phyloP scores from a whole-genome alignment of 2,113 vertebrate species.

The Corythornis madagascariensis region DNA sequence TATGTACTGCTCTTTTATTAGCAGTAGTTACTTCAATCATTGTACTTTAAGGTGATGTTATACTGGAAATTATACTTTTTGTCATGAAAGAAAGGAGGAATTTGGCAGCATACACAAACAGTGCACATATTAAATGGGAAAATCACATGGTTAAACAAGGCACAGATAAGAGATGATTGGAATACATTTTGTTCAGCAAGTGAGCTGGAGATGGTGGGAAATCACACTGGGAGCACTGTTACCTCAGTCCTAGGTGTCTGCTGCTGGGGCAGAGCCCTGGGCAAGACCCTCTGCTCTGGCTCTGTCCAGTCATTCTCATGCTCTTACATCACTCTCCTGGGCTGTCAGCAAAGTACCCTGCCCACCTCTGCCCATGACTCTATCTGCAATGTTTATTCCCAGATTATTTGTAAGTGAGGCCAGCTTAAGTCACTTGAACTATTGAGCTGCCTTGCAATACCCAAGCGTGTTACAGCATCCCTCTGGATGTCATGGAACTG shows the following conservation, averaged over 20 bases:
- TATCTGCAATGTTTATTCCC: background rate
- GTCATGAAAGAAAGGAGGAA: conserved; percentile 13
- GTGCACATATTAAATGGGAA: background rate
- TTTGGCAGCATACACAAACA: background rate
- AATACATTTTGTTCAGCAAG: background rate
- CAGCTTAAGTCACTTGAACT: background rate
- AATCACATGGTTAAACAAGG: background rate
- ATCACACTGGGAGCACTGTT: background rate
- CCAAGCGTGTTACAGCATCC: rapidly evolving
- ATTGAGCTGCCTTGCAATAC: background rate
- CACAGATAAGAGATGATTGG: background rate
- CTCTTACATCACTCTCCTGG: background rate
- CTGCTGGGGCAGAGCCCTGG: rapidly evolving
- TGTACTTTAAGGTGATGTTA: conserved; percentile 12
- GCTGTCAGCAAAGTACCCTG: background rate
- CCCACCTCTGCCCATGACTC: background rate
- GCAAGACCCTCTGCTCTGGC: background rate
- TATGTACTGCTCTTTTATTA: background rate
- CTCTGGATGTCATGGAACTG: background rate
- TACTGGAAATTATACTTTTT: background rate
- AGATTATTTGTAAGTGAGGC: background rate
- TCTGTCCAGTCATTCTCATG: rapidly evolving
- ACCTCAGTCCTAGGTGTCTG: background rate
- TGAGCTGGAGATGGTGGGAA: background rate
- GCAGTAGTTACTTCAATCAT: conserved; percentile 4